Evolutionary conservation across 1,140 invertebrate genomes (phyloP), one percentile per base, ranked within the genome.

Genomic region (Limonius californicus): DNA sequence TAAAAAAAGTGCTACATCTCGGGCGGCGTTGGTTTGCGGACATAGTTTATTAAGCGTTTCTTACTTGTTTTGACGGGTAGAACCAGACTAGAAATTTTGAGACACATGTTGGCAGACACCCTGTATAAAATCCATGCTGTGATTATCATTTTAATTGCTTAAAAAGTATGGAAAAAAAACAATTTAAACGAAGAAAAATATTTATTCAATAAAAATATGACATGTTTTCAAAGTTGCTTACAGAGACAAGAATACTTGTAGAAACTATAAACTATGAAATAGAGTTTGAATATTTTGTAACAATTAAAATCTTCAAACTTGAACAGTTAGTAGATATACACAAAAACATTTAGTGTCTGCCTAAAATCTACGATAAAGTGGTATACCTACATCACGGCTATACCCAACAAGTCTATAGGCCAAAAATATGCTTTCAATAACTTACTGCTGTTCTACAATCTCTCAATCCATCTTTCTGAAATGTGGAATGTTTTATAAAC

Each of bases 241-340:
- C 57, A 58, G 59, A 57, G 15, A 23, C 15, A 42, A 62, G 43
- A 62, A 61, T 54, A 61, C 32, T 61, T 21, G 45, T 42, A 45
- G 27, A 59, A 45, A 59, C 45, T 59, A 54, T 30, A 58, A 65
- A 62, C 57, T 54, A 60, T 61, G 8, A 57, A 61, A 32, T 39
- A 56, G 50, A 43, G 16, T 57, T 63, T 57, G 58, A 50, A 66
- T 64, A 64, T 45, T 63, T 59, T 20, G 59, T 21, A 67, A 67
- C 66, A 67, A 67, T 62, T 65, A 67, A 67, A 67, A 55, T 67
- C 63, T 64, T 65, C 59, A 67, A 67, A 65, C 66, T 67, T 67
- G 55, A 67, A 67, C 66, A 67, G 63, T 65, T 50, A 50, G 45
- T 50, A 50, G 45, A 50, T 57, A 65, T 63, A 65, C 58, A 67